Evolutionary conservation across 1,140 invertebrate genomes (phyloP), one percentile per base, ranked within the genome.

Genomic region (Pomacea maculata): DNA sequence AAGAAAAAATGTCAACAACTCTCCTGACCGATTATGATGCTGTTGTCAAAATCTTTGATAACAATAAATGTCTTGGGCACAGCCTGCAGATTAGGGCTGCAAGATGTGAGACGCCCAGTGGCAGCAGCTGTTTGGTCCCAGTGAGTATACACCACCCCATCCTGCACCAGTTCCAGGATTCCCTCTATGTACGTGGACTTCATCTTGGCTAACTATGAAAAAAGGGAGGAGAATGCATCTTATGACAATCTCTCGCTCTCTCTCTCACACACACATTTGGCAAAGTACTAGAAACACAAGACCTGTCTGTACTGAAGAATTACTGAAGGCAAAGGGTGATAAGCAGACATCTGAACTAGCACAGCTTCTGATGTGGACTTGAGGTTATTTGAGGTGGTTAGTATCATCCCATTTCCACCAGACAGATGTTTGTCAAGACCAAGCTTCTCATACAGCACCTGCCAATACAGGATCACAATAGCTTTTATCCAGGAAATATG

Each of bases 61-160:
- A 80, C 89, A 63, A 93, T 91, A 0, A 92, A 90, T 57, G 90
- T 83, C 85, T 93, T 94, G 4, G 93, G 93, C 71, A 94, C 92
- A 25, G 93, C 92, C 87, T 94, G 94, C 73, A 94, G 87, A 85
- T 94, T 94, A 6, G 94, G 93, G 80, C 92, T 92, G 82, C 89
- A 92, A 21, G 92, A 93, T 0, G 93, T 92, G 21, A 94, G 91
- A 21, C 94, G 90, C 8, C 94, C 94, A 9, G 93, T 94, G 5
- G 92, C 93, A 29, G 93, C 92, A 19, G 93, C 91, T 9, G 90
- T 93, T 84, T 94, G 93, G 55, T 93, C 92, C 93, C 93, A 94
- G 52, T 91, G 90, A 15, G 93, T 92, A 29, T 71, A 85, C 1
- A 94, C 87, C 55, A 91, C 87, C 8, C 90, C 91, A 61, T 91